phyloP scores from a whole-genome alignment of 2,888 invertebrate species.

The Acrobasis repandana region DNA sequence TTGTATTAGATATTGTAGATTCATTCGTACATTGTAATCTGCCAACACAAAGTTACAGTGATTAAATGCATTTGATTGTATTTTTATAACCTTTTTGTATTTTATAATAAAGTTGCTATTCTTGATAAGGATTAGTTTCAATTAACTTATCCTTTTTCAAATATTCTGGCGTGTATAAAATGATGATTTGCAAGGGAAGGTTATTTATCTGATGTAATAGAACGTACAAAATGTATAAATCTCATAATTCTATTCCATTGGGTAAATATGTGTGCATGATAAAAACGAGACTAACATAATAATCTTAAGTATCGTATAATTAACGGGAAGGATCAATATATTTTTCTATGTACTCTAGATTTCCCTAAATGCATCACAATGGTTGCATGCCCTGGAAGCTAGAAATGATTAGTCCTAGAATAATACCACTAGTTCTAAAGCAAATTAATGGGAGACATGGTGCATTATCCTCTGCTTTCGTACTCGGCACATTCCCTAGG shows the following conservation, averaged over 20 bases:
- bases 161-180: not conserved
- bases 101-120: constrained; percentile 82
- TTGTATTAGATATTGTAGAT: constrained; percentile 53
- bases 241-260: constrained; percentile 2
- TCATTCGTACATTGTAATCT: constrained; percentile 47
- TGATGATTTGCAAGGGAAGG: not conserved
- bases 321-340: constrained; percentile 9
- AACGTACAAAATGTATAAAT: not conserved
- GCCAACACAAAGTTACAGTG: constrained; percentile 74
- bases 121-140: constrained; percentile 69
- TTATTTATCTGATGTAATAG: constrained; percentile 17
- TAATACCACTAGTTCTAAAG: constrained; percentile 50
- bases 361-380: constrained; percentile 28
- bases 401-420: constrained; percentile 44
- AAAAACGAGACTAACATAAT: constrained; percentile 17
- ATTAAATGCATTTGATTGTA: constrained; percentile 81
- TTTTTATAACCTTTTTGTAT: constrained; percentile 82
- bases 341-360: constrained; percentile 12
- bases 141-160: constrained; percentile 29
- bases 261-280: constrained; percentile 16
- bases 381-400: constrained; percentile 60
- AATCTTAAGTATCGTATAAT: constrained; percentile 3
- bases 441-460: constrained; percentile 82
- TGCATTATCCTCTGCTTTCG: constrained; percentile 77
- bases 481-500: constrained; percentile 57